Conservation (phyloP, 2,113 vertebrate genomes). For the Nycticebus coucang region DNA sequence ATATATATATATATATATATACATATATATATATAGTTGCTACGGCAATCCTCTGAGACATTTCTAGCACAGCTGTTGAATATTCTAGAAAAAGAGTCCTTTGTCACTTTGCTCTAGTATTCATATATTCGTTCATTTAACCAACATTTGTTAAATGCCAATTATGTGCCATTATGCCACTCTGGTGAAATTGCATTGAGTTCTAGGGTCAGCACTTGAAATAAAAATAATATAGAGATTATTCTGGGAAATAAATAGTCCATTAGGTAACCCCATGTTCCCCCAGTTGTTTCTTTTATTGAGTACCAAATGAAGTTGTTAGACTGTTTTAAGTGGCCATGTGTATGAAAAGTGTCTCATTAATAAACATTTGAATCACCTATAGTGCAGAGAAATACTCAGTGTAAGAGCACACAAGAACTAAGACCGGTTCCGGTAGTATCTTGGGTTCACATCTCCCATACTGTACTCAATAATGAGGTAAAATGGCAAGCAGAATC, state of each 20-base stretch:
- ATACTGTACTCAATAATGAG: not conserved
- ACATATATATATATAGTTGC: not conserved
- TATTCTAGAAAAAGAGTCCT: not conserved
- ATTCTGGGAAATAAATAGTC: not conserved
- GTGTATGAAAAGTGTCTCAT: not conserved
- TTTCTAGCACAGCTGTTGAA: constrained; percentile 4
- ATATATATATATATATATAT: too few species aligned
- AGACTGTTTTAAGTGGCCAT: not conserved
- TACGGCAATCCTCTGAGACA: not conserved
- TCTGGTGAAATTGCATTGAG: not conserved
- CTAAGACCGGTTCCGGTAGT: not conserved
- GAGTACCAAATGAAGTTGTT: not conserved
- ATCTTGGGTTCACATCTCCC: not conserved
- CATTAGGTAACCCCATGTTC: not conserved
- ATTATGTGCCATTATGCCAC: not conserved
- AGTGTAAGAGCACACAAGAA: not conserved
- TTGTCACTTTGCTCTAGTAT: not conserved
- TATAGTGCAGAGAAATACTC: not conserved
- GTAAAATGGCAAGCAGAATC: not conserved
- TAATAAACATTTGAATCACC: constrained; percentile 20
- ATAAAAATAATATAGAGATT: not conserved
- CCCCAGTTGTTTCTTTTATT: not conserved
- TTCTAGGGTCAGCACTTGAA: not conserved
- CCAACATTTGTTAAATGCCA: not conserved
- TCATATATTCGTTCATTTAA: constrained; percentile 36